Conservation (phyloP, 2,888 invertebrate genomes). For the Yponomeuta cagnagella region DNA sequence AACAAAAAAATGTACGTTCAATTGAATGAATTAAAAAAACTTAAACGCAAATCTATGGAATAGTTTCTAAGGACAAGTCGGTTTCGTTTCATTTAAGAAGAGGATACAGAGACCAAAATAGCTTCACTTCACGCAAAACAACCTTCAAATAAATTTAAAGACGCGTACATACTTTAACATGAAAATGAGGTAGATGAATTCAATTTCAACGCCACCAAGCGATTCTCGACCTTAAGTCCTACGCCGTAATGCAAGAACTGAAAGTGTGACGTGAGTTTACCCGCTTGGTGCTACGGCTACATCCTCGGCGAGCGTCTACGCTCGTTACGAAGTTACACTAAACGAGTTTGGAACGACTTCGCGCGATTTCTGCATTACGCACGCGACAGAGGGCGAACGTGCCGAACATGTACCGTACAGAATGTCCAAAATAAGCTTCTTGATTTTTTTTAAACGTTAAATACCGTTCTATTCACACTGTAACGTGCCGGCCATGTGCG, state of each 20-base stretch:
- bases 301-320: background rate
- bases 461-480: too few species aligned
- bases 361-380: background rate
- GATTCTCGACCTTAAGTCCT: background rate
- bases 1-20: too few species aligned
- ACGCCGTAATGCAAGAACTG: background rate
- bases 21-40: too few species aligned
- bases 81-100: too few species aligned
- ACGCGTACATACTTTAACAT: background rate
- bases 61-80: too few species aligned
- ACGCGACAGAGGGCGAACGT: background rate
- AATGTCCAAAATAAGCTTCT: too few species aligned
- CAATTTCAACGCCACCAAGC: background rate
- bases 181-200: background rate
- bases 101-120: too few species aligned
- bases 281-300: background rate
- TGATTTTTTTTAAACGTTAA: too few species aligned
- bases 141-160: background rate
- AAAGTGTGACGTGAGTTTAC: background rate
- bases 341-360: conserved; percentile 11
- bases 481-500: too few species aligned
- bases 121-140: background rate
- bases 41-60: too few species aligned
- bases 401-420: background rate
- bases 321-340: conserved; percentile 8